Base-by-base conservation (phyloP, 2,888 invertebrate genomes). In the Gnatocerus cornutus region DNA sequence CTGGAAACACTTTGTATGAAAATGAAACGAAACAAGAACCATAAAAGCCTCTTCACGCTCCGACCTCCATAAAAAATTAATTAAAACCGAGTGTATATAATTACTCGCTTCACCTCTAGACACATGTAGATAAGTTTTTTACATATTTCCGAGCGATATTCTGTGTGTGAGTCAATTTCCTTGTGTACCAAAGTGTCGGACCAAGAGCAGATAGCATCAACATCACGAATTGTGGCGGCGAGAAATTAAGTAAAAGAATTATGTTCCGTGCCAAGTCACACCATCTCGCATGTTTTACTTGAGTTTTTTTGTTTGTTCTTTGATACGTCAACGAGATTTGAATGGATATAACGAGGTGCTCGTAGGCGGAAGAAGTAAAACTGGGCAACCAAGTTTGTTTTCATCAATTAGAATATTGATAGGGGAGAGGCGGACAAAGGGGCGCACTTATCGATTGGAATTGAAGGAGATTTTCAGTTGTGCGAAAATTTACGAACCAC, bases 241-340 rank as follows among this genome's bases (percentile, higher is more conserved):
- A 69, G 71, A 71, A 71, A 71, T 73, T 71, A 73, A 73, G 59
- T 69, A 64, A 48, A 67, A 68, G 71, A 73, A 65, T 68, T 73
- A 73, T 69, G 73, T 67, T 68, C 61, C 67, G 55, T 67, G 50
- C 56, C 69, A 50, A 58, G 64, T 69, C 69, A 69, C 69, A 69
- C 69, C 69, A 69, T 69, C 69, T 69, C 64, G 64, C 69, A 69
- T 69, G 69, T 69, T 69, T 58, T 66, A 50, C 59, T 8, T 10
- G 10, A 48, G 3, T 43, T 45, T 53, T 53, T 43, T 21, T 41
- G 21, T 1, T 39, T 43, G 16, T 21, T 3, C 37, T 61, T 63
- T 63, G 55, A 64, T 53, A 45, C 45, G 41, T 64, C 55, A 30
- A 9, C 43, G 37, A 64, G 64, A 55, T 64, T 64, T 33, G 64